Percentiles rank a stretch among this genome's conserved stretches.
Conservation (phyloP, 2,113 vertebrate species). For the Silurus glanis region DNA sequence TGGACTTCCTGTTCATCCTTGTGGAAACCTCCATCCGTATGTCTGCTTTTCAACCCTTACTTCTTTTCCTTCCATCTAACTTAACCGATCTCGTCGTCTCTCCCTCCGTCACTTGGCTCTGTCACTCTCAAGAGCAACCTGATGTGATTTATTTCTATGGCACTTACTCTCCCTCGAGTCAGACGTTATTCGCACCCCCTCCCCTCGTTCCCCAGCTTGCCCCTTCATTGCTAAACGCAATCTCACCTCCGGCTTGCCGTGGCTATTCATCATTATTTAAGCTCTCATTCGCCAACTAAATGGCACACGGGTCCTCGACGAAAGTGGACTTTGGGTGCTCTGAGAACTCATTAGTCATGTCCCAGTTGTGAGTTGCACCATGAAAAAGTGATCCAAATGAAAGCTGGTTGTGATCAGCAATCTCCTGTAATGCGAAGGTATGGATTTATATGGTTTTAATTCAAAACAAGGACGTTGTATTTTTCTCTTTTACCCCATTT, state of each 20-base stretch:
- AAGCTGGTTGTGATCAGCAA: background rate
- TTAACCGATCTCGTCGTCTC: conserved; percentile 29
- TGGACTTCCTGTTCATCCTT: background rate
- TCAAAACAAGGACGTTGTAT: too few species aligned
- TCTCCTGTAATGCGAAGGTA: background rate
- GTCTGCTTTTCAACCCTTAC: background rate
- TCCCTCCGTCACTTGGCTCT: conserved; percentile 41
- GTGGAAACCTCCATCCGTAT: background rate
- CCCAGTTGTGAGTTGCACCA: conserved; percentile 44
- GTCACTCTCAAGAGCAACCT: conserved; percentile 54
- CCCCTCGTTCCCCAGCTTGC: conserved; percentile 46
- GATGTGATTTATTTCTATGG: conserved; percentile 70
- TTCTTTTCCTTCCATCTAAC: conserved; percentile 1
- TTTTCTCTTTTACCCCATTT: background rate
- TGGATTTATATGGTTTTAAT: background rate
- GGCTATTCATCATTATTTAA: conserved; percentile 75
- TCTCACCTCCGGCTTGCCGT: conserved; percentile 62
- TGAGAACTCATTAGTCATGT: conserved; percentile 64
- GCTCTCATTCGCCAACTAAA: conserved; percentile 62
- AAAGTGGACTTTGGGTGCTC: conserved; percentile 61
- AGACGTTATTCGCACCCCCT: conserved; percentile 67
- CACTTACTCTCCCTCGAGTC: conserved; percentile 61
- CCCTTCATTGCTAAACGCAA: conserved; percentile 67
- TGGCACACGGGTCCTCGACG: conserved; percentile 55
- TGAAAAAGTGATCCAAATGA: conserved; percentile 1